Evolutionary conservation across 2,888 invertebrate species (phyloP).

Genomic region (Drosophila helvetica): DNA sequence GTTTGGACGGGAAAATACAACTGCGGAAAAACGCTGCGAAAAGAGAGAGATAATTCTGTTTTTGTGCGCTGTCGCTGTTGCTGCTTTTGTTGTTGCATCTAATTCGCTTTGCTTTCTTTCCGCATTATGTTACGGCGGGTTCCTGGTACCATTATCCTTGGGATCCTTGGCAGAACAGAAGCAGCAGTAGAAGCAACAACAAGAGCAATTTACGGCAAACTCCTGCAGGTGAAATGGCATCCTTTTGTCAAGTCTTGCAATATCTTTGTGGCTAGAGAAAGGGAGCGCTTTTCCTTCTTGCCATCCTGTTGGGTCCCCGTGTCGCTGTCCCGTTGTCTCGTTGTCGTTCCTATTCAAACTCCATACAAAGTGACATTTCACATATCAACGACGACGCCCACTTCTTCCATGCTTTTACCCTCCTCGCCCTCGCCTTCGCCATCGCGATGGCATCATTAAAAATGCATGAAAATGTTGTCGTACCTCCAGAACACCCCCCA

Average conservation of each 20-base stretch:
- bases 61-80: constrained; percentile 18
- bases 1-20: constrained; percentile 67
- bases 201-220: constrained; percentile 67
- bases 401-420: not conserved
- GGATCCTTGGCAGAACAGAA: not conserved
- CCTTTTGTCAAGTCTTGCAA: constrained; percentile 73
- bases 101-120: constrained; percentile 70
- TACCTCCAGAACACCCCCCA: constrained; percentile 17
- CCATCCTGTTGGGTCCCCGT: constrained; percentile 34
- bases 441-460: constrained; percentile 73
- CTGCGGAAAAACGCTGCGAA: constrained; percentile 45
- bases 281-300: constrained; percentile 1
- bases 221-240: constrained; percentile 72
- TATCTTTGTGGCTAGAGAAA: constrained; percentile 45
- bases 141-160: constrained; percentile 60
- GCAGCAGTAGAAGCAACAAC: constrained; percentile 39
- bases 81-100: constrained; percentile 60
- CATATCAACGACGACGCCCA: constrained; percentile 65
- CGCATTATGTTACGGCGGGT: constrained; percentile 53
- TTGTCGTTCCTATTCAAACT: constrained; percentile 72
- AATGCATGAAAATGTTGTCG: constrained; percentile 78
- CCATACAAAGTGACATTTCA: constrained; percentile 78
- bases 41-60: constrained; percentile 67
- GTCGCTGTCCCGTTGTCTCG: constrained; percentile 62
- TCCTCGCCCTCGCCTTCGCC: constrained; percentile 1